Evolutionary conservation across 2,888 invertebrate species (phyloP), one percentile per base, ranked within the genome.

Genomic region (Ennomos fuscantarius): DNA sequence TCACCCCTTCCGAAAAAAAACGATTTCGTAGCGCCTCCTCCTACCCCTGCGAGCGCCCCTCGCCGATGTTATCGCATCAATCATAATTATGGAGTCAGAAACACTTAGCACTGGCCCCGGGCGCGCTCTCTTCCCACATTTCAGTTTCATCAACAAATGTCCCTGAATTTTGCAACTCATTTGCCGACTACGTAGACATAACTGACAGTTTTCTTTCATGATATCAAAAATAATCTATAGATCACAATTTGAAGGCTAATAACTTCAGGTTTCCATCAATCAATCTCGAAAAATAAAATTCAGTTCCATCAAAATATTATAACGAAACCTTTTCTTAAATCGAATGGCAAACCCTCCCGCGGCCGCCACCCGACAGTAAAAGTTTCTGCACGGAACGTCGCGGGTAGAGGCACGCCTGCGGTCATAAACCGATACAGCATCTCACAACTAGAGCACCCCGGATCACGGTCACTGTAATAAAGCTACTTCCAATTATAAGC

Each of bases 141-240:
- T 50, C 54, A 49, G 44, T 51, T 62, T 50, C 66, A 64, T 66
- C 64, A 60, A 60, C 64, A 64, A 60, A 64, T 66, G 66, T 62
- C 66, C 54, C 42, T 47, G 35, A 55, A 56, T 60, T 46, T 60
- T 33, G 58, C 63, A 62, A 63, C 55, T 63, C 63, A 63, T 61
- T 63, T 60, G 55, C 51, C 46, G 49, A 57, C 52, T 39, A 13
- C 43, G 51, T 53, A 48, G 52, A 59, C 61, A 49, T 39, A 47
- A 39, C 45, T 11, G 44, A 53, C 43, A 50, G 46, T 42, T 44
- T 48, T 47, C 44, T 44, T 48, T 47, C 47, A 33, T 37, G 37
- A 42, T 12, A 45, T 32, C 33, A 37, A 39, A 42, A 55, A 54
- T 43, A 46, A 52, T 57, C 11, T 35, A 34, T n/a, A 43, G 31